phyloP scores from a whole-genome alignment of 2,113 vertebrate genomes.

The Corythaeola cristata region DNA sequence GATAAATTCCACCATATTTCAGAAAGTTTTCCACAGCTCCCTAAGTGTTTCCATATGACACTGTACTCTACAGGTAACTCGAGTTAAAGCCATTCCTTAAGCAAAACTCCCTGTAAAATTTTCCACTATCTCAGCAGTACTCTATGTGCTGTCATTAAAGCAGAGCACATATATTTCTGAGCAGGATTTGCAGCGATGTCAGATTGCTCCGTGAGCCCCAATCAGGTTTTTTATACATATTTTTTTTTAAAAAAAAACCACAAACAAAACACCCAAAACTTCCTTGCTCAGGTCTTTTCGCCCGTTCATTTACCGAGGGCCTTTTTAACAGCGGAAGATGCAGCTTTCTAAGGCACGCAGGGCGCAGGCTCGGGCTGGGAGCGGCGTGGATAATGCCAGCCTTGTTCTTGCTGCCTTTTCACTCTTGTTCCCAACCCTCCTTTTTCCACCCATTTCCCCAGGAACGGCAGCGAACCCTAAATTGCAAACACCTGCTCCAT shows the following conservation, averaged over 20 bases:
- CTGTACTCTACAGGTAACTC: slow-evolving; percentile 77
- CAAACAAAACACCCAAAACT: neutral
- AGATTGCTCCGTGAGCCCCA: slow-evolving; percentile 49
- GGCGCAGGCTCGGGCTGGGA: slow-evolving; percentile 26
- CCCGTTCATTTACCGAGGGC: slow-evolving; percentile 58
- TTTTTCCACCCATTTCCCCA: slow-evolving; percentile 59
- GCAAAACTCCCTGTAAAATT: slow-evolving; percentile 73
- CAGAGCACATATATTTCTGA: slow-evolving; percentile 60
- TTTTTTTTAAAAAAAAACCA: neutral
- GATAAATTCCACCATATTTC: slow-evolving; percentile 74
- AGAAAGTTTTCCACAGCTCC: slow-evolving; percentile 79
- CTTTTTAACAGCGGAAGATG: slow-evolving; percentile 31
- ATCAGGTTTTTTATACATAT: slow-evolving; percentile 15
- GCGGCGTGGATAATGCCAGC: slow-evolving; percentile 45
- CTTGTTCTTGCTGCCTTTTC: slow-evolving; percentile 62
- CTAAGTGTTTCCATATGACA: slow-evolving; percentile 80
- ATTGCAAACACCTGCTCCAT: slow-evolving; percentile 61
- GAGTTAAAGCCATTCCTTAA: slow-evolving; percentile 76
- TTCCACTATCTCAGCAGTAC: slow-evolving; percentile 77
- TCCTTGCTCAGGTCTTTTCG: slow-evolving; percentile 61
- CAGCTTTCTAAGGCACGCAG: neutral
- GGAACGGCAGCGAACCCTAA: slow-evolving; percentile 50
- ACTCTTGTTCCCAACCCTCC: slow-evolving; percentile 46
- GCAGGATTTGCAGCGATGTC: slow-evolving; percentile 66
- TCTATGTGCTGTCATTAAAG: slow-evolving; percentile 75